phyloP scores from a whole-genome alignment of 2,888 invertebrate species.

The Athalia rosae region DNA sequence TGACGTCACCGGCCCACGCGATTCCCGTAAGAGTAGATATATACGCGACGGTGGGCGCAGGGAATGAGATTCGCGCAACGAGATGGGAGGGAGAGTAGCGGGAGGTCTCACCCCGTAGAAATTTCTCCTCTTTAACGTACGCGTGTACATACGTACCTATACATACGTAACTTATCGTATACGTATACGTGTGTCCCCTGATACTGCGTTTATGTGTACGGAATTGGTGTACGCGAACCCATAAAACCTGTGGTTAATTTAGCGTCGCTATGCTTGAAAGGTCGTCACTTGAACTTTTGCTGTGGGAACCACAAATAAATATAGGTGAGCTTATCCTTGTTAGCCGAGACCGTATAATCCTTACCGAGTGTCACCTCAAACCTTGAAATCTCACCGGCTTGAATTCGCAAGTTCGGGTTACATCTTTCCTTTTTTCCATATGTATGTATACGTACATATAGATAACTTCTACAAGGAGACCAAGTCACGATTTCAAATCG shows the following conservation, averaged over 20 bases:
- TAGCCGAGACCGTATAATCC: conserved; percentile 28
- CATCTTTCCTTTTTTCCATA: too few relatives aligned
- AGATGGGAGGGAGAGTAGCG: background rate
- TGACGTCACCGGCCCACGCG: conserved; percentile 32
- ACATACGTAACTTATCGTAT: conserved; percentile 19
- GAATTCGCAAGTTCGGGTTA: too few relatives aligned
- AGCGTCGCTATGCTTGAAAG: conserved; percentile 35
- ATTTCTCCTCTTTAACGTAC: conserved; percentile 7
- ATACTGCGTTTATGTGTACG: background rate
- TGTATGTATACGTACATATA: too few relatives aligned
- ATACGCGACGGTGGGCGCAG: background rate
- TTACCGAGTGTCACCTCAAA: background rate
- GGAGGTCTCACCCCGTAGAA: background rate
- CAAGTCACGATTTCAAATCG: too few relatives aligned
- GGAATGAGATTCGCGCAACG: background rate
- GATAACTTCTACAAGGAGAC: too few relatives aligned
- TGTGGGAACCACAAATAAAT: conserved; percentile 17
- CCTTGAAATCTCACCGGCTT: background rate
- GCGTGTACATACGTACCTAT: background rate
- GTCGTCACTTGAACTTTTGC: conserved; percentile 31
- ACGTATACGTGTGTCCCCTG: background rate
- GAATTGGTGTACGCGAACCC: conserved; percentile 9
- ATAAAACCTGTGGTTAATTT: conserved; percentile 38
- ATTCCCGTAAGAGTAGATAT: conserved; percentile 3
- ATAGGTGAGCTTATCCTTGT: conserved; percentile 25